These are phyloP conservation scores for Micrastur ruficollis DNA, from an alignment of 2,797 vertebrate genomes.

Conservation along the genomic window DNA sequence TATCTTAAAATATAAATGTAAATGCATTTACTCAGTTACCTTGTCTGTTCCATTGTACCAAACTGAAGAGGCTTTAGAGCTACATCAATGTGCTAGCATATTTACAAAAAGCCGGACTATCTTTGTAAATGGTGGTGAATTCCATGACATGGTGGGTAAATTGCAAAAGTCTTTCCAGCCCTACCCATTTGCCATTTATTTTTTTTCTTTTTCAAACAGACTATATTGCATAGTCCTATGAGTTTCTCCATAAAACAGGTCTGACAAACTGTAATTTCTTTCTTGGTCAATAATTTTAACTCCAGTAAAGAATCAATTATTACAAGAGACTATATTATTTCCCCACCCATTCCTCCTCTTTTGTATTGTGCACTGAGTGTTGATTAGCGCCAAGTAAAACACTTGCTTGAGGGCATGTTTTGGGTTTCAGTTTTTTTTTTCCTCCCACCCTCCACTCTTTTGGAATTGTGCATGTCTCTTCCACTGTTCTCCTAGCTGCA, in stretches of 20 bases:
- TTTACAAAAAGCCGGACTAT: background rate
- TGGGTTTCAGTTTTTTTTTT: background rate
- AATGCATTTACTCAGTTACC: background rate
- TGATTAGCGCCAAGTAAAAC: background rate
- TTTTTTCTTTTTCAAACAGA: background rate
- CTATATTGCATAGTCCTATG: background rate
- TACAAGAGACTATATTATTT: background rate
- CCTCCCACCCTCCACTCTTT: background rate
- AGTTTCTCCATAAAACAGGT: background rate
- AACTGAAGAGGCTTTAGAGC: background rate
- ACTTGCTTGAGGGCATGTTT: background rate
- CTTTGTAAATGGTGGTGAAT: background rate
- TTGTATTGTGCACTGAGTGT: background rate
- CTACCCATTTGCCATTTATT: background rate
- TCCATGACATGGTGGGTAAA: background rate
- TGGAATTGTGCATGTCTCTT: background rate
- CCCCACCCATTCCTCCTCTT: background rate
- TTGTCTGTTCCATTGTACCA: background rate
- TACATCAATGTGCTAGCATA: background rate
- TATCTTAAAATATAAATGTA: conserved; percentile 72
- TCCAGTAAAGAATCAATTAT: background rate
- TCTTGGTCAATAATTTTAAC: background rate
- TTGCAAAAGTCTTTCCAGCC: background rate
- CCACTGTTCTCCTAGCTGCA: background rate
- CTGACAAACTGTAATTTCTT: background rate